phyloP scores from a whole-genome alignment of 1,140 invertebrate species.

The Metopolophium dirhodum region DNA sequence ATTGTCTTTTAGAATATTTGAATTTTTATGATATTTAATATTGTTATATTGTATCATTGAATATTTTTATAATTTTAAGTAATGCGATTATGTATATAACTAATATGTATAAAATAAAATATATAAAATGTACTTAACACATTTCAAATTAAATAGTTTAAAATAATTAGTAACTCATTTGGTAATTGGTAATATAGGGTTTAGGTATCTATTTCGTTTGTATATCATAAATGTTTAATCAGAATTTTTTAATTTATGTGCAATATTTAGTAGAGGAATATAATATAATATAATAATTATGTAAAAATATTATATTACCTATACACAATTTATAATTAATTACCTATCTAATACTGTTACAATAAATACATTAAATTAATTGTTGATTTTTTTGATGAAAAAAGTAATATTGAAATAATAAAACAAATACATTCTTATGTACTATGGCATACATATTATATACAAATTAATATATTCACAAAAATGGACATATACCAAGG shows the following conservation, averaged over 20 bases:
- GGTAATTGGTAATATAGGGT: background rate
- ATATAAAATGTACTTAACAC: background rate
- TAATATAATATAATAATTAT: background rate
- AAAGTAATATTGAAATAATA: background rate
- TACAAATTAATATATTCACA: background rate
- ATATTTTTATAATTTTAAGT: constrained; percentile 15
- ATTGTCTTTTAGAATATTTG: background rate
- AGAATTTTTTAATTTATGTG: background rate
- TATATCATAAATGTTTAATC: background rate
- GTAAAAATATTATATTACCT: background rate
- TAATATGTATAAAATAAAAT: background rate
- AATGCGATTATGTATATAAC: background rate
- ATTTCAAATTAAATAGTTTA: background rate
- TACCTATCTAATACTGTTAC: background rate
- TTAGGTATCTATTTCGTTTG: background rate
- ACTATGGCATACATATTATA: background rate
- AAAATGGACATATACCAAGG: background rate
- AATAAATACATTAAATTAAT: constrained; percentile 13
- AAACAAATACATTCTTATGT: background rate
- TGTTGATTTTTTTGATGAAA: background rate
- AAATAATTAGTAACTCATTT: background rate
- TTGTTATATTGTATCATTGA: background rate
- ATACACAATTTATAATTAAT: background rate
- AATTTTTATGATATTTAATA: constrained; percentile 1
- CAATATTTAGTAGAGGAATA: background rate